Conservation (phyloP, 2,113 vertebrate genomes). For the Equus przewalskii region DNA sequence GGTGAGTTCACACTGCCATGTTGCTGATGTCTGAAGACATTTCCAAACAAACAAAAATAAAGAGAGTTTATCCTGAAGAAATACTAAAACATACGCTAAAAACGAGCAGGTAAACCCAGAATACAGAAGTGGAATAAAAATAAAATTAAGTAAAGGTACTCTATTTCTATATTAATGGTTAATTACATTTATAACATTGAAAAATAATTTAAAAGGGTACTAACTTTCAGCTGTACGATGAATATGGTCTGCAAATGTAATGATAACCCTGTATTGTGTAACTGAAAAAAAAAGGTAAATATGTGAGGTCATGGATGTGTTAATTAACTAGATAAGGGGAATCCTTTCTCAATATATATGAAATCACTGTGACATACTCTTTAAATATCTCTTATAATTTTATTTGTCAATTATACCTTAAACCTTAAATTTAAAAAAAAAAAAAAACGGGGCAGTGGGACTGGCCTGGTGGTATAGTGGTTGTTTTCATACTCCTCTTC, state of each 20-base stretch:
- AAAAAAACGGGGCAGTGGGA: no score
- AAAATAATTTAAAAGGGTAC: conserved; percentile 8
- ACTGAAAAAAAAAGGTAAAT: neutral
- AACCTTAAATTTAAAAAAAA: neutral
- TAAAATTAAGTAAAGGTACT: neutral
- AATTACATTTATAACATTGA: neutral
- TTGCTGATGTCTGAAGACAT: neutral
- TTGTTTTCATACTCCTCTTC: no score
- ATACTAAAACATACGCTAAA: neutral
- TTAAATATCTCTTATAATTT: neutral
- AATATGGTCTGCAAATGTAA: neutral
- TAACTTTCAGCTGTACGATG: neutral
- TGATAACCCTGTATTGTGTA: neutral
- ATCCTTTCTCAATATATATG: neutral
- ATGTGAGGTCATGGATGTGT: neutral
- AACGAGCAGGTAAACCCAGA: neutral
- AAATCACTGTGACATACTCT: neutral
- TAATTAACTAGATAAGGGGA: neutral
- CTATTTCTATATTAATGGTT: neutral
- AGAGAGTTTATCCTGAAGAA: neutral
- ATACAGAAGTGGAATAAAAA: neutral
- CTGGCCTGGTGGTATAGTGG: no score
- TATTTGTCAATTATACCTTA: neutral
- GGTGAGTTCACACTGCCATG: no score
- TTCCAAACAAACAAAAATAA: conserved; percentile 10